Conservation (phyloP, 2,888 invertebrate genomes). For the Phaonia tiefii region DNA sequence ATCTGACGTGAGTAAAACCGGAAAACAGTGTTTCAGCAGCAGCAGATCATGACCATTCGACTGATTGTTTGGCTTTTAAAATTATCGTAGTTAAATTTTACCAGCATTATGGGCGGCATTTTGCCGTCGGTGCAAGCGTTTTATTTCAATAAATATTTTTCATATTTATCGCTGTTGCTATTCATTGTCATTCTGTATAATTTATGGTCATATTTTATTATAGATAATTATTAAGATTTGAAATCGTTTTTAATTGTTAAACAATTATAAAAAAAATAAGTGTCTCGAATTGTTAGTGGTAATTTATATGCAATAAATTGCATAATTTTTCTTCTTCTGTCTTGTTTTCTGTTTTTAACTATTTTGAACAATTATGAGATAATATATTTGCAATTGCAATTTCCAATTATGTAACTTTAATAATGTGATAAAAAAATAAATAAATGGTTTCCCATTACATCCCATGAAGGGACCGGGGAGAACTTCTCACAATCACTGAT, state of each 20-base stretch:
- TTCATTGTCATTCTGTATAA: background rate
- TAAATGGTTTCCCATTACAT: too few species aligned
- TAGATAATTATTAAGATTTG: slow-evolving; percentile 33
- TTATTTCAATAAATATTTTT: slow-evolving; percentile 7
- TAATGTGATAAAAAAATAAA: too few species aligned
- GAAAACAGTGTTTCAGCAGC: background rate
- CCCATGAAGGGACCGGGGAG: too few species aligned
- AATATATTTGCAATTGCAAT: too few species aligned
- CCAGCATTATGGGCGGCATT: background rate
- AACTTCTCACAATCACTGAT: too few species aligned
- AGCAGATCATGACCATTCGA: too few species aligned
- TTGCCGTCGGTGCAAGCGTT: slow-evolving; percentile 33
- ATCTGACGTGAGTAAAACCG: background rate
- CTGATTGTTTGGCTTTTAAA: background rate
- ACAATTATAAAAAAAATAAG: slow-evolving; percentile 26
- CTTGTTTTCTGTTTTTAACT: too few species aligned
- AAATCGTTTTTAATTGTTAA: background rate
- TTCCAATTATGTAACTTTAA: too few species aligned
- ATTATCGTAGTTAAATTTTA: background rate
- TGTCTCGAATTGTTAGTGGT: background rate
- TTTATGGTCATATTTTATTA: slow-evolving; percentile 26
- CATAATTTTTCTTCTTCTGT: too few species aligned
- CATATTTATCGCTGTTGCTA: too few species aligned
- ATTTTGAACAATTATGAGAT: too few species aligned
- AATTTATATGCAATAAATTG: background rate